Evolutionary conservation across 2,888 invertebrate genomes (phyloP).

Genomic region (Bimastos eiseni): DNA sequence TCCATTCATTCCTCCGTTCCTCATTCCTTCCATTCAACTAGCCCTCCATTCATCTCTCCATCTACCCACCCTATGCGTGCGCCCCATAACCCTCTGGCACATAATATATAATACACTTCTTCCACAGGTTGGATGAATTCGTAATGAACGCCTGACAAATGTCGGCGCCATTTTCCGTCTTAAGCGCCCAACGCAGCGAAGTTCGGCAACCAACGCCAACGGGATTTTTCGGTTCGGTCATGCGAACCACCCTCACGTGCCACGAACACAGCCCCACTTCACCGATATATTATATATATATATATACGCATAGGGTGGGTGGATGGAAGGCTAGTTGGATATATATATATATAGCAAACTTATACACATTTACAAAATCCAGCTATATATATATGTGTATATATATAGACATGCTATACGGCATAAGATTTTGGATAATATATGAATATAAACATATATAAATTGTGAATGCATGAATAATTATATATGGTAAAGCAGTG

Average conservation of each 20-base stretch:
- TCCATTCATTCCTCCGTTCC: too few relatives aligned
- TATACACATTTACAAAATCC: too few relatives aligned
- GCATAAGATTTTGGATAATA: too few relatives aligned
- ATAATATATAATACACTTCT: not conserved
- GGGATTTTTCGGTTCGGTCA: not conserved
- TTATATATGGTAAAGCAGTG: not conserved
- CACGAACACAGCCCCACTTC: not conserved
- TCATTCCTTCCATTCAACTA: too few relatives aligned
- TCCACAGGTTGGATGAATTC: not conserved
- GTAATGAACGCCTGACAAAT: slow-evolving; percentile 3
- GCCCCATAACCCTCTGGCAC: not conserved
- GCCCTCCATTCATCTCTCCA: too few relatives aligned
- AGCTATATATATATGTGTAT: too few relatives aligned
- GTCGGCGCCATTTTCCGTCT: not conserved
- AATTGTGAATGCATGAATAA: not conserved
- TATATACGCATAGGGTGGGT: not conserved
- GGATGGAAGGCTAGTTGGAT: too few relatives aligned
- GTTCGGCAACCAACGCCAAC: not conserved
- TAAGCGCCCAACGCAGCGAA: not conserved
- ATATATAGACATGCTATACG: too few relatives aligned
- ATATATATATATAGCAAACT: too few relatives aligned
- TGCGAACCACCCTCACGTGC: not conserved
- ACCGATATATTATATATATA: not conserved
- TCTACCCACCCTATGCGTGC: not conserved
- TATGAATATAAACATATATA: too few relatives aligned